phyloP scores from a whole-genome alignment of 2,113 vertebrate species.

The Vidua macroura region DNA sequence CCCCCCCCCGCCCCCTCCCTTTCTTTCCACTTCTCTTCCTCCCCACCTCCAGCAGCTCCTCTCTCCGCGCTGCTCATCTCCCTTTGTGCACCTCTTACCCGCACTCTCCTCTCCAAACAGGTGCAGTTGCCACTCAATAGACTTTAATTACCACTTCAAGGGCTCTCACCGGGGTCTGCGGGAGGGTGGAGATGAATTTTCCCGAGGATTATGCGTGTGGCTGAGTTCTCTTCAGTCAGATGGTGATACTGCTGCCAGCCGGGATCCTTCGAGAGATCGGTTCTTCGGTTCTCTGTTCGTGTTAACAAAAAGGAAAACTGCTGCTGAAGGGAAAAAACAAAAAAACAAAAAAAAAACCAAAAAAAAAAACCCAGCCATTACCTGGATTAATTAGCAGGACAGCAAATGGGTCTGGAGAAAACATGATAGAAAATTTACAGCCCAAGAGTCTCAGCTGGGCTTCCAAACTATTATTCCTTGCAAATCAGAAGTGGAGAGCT shows the following conservation, averaged over 20 bases:
- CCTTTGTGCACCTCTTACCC: constrained; percentile 54
- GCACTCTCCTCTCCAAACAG: constrained; percentile 49
- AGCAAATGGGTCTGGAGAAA: background rate
- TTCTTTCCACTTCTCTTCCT: background rate
- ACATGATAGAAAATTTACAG: background rate
- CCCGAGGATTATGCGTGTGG: constrained; percentile 16
- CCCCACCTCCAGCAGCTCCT: constrained; percentile 15
- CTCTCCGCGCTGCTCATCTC: constrained; percentile 15
- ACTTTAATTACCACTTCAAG: constrained; percentile 69
- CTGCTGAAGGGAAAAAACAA: background rate
- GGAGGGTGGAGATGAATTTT: constrained; percentile 61
- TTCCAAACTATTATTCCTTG: background rate
- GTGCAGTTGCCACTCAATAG: constrained; percentile 66
- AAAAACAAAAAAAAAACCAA: background rate
- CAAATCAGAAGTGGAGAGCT: background rate
- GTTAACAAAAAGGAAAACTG: constrained; percentile 42
- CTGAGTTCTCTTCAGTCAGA: constrained; percentile 8
- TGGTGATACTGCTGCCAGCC: background rate
- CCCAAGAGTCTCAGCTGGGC: background rate
- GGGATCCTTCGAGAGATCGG: constrained; percentile 5
- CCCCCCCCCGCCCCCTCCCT: rapidly evolving
- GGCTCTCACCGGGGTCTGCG: constrained; percentile 53
- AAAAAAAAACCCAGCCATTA: background rate
- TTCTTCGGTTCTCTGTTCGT: background rate
- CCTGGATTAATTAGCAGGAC: background rate